Conservation (phyloP, 37 sponge, comb jelly and placozoan genomes). For the Spongia lamella region DNA sequence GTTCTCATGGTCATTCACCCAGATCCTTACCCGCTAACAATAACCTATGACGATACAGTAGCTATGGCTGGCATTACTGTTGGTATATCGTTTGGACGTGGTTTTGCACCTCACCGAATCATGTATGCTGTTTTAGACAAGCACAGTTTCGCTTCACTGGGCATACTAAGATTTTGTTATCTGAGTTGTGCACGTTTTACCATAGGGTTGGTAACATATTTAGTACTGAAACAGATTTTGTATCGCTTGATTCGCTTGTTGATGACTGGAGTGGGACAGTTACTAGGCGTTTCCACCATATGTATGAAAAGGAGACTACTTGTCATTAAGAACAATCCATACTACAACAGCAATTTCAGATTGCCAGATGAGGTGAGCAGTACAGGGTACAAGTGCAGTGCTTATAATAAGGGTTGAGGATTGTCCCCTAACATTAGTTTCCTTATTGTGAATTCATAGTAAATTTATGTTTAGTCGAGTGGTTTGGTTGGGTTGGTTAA, state of each 20-base stretch:
- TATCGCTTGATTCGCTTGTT: no score
- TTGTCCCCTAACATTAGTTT: no score
- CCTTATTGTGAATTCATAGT: no score
- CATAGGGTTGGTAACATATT: background rate
- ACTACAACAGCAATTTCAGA: slow-evolving; percentile 12
- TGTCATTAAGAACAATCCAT: slow-evolving; percentile 22
- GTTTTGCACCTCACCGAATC: background rate
- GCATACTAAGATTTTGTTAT: background rate
- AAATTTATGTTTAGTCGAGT: no score
- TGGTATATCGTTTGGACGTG: slow-evolving; percentile 31
- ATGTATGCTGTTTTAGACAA: slow-evolving; percentile 19
- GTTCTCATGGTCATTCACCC: slow-evolving; percentile 43
- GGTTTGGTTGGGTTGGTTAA: no score
- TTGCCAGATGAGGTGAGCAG: slow-evolving; percentile 11
- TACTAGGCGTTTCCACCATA: slow-evolving; percentile 14
- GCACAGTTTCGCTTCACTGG: background rate
- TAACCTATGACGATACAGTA: slow-evolving; percentile 53
- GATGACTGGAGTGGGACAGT: background rate
- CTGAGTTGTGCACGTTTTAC: background rate
- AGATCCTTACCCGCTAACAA: slow-evolving; percentile 47
- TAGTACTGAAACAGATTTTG: background rate
- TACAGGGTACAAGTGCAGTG: no score
- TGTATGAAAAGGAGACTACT: slow-evolving; percentile 19
- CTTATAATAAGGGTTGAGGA: no score
- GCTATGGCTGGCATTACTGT: slow-evolving; percentile 40